phyloP scores from a whole-genome alignment of 2,888 invertebrate species.

The Nineta flava region DNA sequence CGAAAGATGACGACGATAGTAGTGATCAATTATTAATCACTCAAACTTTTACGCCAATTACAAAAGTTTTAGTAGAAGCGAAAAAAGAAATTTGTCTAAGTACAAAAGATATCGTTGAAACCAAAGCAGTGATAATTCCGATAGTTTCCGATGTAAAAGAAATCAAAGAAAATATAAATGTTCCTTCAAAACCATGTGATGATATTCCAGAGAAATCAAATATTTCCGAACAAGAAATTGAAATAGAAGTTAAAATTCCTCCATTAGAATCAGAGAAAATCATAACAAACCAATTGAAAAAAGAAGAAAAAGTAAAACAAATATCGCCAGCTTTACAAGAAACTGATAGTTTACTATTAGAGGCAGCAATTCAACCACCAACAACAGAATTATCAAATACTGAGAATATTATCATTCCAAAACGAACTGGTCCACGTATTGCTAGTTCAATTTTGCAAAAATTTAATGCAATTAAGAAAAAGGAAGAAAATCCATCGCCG shows the following conservation, averaged over 20 bases:
- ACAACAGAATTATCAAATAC: constrained; percentile 19
- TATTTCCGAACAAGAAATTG: constrained; percentile 16
- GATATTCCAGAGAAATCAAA: constrained; percentile 4
- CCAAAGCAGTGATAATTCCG: constrained; percentile 9
- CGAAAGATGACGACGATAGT: constrained; percentile 26
- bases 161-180: constrained; percentile 5
- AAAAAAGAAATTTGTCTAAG: constrained; percentile 24
- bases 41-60: constrained; percentile 11
- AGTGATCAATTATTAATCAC: constrained; percentile 23
- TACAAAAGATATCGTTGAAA: constrained; percentile 12
- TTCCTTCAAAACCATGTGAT: background rate
- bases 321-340: constrained; percentile 26
- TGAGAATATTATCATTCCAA: constrained; percentile 22
- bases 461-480: constrained; percentile 23
- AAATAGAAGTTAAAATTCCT: constrained; percentile 13
- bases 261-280: background rate
- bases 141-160: background rate
- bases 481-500: constrained; percentile 11
- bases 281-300: constrained; percentile 1
- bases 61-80: constrained; percentile 21
- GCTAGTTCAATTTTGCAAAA: constrained; percentile 27
- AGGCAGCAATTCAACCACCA: constrained; percentile 23
- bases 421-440: constrained; percentile 27
- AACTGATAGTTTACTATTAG: constrained; percentile 24
- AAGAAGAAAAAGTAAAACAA: constrained; percentile 15